These are phyloP conservation scores for Salvelinus alpinus DNA, from an alignment of 2,113 vertebrate genomes.

Conservation along the genomic window DNA sequence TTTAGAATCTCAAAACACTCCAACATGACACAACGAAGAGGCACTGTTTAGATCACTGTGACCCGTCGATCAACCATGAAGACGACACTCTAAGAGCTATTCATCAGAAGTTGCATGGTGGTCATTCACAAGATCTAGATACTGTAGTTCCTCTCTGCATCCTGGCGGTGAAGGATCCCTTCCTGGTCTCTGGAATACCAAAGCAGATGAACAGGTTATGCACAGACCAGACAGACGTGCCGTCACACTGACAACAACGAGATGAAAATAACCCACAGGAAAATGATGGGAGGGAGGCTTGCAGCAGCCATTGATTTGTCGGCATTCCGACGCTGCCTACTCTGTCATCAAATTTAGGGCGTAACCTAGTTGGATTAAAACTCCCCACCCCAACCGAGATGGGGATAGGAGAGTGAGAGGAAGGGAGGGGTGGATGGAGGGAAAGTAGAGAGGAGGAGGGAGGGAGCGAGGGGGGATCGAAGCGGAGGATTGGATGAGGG, in stretches of 20 bases:
- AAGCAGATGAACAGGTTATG: not conserved
- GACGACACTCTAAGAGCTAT: not conserved
- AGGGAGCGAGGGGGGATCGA: constrained; percentile 43
- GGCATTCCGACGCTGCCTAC: constrained; percentile 29
- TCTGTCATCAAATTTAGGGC: constrained; percentile 70
- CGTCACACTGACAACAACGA: not conserved
- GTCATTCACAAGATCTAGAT: not conserved
- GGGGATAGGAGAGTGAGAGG: constrained; percentile 16
- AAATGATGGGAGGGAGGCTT: not conserved
- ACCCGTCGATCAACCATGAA: not conserved
- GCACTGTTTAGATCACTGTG: not conserved
- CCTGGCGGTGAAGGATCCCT: not conserved
- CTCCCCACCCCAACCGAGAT: constrained; percentile 55
- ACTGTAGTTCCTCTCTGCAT: not conserved
- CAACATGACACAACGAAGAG: constrained; percentile 1
- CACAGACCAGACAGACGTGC: not conserved
- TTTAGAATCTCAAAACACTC: not conserved
- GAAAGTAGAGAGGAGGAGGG: constrained; percentile 35
- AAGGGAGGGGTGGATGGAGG: not conserved
- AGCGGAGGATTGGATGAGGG: constrained; percentile 66
- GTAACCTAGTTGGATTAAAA: constrained; percentile 80
- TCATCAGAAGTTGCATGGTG: not conserved
- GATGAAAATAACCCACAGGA: not conserved
- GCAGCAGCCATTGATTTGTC: constrained; percentile 27
- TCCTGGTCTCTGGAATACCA: not conserved